Percentiles rank a stretch among this genome's conserved stretches.
Conservation (phyloP, 2,113 vertebrate genomes). For the Pterocles orientalis region DNA sequence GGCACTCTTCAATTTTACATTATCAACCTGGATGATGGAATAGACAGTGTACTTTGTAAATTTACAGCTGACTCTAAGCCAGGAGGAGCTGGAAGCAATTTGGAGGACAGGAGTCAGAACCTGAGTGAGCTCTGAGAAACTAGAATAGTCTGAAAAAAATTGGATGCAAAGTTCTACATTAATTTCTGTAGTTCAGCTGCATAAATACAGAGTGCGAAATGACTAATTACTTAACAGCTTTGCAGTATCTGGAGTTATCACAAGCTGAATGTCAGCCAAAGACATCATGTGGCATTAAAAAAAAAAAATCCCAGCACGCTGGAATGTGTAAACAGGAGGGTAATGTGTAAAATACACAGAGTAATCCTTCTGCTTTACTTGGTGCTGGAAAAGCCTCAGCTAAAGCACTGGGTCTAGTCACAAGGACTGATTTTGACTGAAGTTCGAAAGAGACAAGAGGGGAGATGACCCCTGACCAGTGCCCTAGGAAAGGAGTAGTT, state of each 20-base stretch:
- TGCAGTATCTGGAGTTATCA: not conserved
- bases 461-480: not conserved
- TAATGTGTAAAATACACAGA: not conserved
- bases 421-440: not conserved
- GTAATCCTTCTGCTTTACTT: not conserved
- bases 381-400: not conserved
- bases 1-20: not conserved
- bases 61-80: not conserved
- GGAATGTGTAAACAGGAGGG: not conserved
- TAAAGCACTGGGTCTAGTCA: not conserved
- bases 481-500: not conserved
- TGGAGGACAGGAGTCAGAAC: not conserved
- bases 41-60: not conserved
- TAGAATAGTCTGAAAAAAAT: not conserved
- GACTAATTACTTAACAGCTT: not conserved
- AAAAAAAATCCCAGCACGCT: not conserved
- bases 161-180: not conserved
- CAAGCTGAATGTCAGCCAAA: slow-evolving; percentile 18
- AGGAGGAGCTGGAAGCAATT: not conserved
- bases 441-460: not conserved
- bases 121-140: not conserved
- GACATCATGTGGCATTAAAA: not conserved
- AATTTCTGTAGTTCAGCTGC: slow-evolving; percentile 11
- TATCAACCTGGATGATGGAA: not conserved
- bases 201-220: not conserved